phyloP scores from a whole-genome alignment of 1,140 invertebrate genomes.

The Formica exsecta region DNA sequence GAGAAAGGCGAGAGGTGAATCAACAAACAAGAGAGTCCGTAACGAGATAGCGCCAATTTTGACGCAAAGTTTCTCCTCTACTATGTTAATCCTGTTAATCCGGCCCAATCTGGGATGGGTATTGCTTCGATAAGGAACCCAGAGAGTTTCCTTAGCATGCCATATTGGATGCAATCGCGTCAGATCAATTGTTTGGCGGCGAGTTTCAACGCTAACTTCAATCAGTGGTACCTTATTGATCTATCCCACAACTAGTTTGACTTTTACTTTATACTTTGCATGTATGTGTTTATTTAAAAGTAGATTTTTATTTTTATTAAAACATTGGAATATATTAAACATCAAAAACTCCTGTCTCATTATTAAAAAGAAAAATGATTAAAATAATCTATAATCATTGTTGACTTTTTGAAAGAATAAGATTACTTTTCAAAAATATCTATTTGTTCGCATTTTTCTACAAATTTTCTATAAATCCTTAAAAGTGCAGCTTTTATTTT shows the following conservation, averaged over 20 bases:
- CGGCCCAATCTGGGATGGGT: slow-evolving; percentile 52
- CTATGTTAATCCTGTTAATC: slow-evolving; percentile 65
- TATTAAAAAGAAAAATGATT: slow-evolving; percentile 1
- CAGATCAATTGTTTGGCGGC: slow-evolving; percentile 16
- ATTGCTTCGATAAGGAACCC: slow-evolving; percentile 58
- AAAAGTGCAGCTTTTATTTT: not conserved
- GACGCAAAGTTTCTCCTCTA: slow-evolving; percentile 67
- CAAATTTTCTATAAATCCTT: not conserved
- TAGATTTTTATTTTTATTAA: slow-evolving; percentile 8
- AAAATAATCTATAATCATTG: not conserved
- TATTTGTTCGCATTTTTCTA: not conserved
- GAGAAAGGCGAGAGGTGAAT: slow-evolving; percentile 47
- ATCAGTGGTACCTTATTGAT: not conserved
- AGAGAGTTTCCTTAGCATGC: slow-evolving; percentile 41
- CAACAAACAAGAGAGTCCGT: slow-evolving; percentile 74
- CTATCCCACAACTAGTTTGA: not conserved
- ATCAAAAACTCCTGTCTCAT: not conserved
- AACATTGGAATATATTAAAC: slow-evolving; percentile 1
- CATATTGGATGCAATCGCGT: slow-evolving; percentile 46
- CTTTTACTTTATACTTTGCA: not conserved
- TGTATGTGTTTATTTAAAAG: not conserved
- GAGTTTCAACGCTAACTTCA: slow-evolving; percentile 13
- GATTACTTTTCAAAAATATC: not conserved
- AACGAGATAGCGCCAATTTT: slow-evolving; percentile 73
- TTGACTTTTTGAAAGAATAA: not conserved